These are phyloP conservation scores for Heterodera schachtii DNA, from an alignment of 1,140 invertebrate genomes.

Conservation along the genomic window DNA sequence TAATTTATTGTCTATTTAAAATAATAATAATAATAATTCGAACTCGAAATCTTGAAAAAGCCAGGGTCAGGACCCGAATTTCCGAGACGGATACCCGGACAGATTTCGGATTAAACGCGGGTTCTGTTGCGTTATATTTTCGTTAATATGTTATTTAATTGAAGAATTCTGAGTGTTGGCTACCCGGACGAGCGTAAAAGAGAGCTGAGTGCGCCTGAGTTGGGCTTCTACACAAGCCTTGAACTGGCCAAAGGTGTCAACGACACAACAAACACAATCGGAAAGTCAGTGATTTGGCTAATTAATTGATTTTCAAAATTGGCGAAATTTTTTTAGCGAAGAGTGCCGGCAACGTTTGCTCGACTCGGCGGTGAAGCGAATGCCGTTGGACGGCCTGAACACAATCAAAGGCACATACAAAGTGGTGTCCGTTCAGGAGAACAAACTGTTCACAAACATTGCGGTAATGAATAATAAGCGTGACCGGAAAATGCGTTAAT, in stretches of 20 bases:
- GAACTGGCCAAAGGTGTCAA: background rate
- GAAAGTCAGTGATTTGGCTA: background rate
- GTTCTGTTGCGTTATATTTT: too few species aligned
- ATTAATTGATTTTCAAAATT: background rate
- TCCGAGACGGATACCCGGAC: too few species aligned
- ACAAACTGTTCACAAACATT: conserved; percentile 1
- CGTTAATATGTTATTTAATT: too few species aligned
- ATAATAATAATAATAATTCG: too few species aligned
- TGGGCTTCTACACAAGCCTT: background rate
- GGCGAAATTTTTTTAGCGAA: background rate
- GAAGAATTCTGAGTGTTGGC: background rate
- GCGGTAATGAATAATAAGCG: background rate
- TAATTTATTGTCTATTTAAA: too few species aligned
- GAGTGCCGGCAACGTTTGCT: background rate
- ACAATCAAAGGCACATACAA: background rate
- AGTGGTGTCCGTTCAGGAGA: background rate
- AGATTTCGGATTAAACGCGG: too few species aligned
- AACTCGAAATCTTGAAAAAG: too few species aligned
- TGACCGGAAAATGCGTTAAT: too few species aligned
- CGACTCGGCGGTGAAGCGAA: background rate
- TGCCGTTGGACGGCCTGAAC: background rate
- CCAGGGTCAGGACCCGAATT: too few species aligned
- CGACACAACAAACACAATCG: background rate
- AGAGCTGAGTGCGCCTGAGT: background rate
- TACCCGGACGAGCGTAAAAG: background rate